Conservation (phyloP, 2,113 vertebrate species). For the Donacobius atricapilla region DNA sequence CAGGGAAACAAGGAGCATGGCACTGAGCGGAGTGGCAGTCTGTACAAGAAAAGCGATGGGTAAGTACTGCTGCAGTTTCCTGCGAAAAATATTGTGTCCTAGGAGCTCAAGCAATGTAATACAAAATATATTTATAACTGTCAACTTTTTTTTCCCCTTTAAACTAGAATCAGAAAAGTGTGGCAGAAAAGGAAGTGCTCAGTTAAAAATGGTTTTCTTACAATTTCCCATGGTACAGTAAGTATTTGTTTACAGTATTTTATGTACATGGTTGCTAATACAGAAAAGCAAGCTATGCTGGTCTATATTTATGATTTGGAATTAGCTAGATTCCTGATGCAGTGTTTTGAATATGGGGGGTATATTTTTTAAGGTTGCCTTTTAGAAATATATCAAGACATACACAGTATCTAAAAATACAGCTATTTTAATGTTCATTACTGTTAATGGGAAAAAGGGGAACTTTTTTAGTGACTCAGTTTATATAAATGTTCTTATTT, state of each 20-base stretch:
- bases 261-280: constrained; percentile 52
- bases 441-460: not conserved
- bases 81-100: not conserved
- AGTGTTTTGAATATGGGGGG: not conserved
- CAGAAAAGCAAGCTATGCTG: constrained; percentile 13
- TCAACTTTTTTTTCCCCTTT: not conserved
- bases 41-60: constrained; percentile 98
- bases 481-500: not conserved
- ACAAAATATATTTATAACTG: not conserved
- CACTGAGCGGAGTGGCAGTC: constrained; percentile 88
- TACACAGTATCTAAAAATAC: not conserved
- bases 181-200: constrained; percentile 98
- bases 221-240: constrained; percentile 94
- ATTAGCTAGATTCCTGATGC: not conserved
- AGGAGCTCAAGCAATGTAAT: not conserved
- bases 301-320: constrained; percentile 51
- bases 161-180: constrained; percentile 88
- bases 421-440: not conserved
- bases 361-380: not conserved
- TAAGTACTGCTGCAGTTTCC: constrained; percentile 45
- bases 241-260: constrained; percentile 72
- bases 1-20: constrained; percentile 99
- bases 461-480: not conserved
- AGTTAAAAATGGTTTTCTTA: constrained; percentile 91
- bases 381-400: not conserved